Evolutionary conservation across 1,140 invertebrate genomes (phyloP).

Genomic region (Cardiocondyla obscurior): DNA sequence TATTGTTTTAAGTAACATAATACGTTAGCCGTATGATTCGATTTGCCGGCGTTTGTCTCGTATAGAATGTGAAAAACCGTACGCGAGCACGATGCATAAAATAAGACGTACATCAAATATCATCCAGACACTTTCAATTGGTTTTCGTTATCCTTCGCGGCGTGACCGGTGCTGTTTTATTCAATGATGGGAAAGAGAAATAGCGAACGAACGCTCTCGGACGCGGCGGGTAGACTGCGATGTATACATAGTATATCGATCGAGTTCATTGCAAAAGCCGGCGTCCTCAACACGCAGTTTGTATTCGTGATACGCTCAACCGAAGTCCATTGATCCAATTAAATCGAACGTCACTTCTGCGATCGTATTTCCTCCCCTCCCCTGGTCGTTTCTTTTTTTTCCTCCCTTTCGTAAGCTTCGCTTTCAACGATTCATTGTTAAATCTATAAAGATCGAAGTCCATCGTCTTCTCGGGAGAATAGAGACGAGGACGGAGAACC

Average conservation of each 20-base stretch:
- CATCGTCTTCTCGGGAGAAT: not conserved
- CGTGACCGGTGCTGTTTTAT: not conserved
- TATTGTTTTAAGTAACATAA: too few relatives aligned
- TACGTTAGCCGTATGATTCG: too few relatives aligned
- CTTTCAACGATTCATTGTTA: slow-evolving; percentile 40
- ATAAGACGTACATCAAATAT: not conserved
- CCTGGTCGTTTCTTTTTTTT: slow-evolving; percentile 42
- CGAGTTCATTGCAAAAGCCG: not conserved
- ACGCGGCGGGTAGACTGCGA: not conserved
- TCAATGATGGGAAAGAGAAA: not conserved
- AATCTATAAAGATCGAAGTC: slow-evolving; percentile 51
- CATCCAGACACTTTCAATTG: slow-evolving; percentile 19
- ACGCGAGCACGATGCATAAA: not conserved
- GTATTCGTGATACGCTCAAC: slow-evolving; percentile 25
- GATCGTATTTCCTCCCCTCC: slow-evolving; percentile 3
- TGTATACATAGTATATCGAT: slow-evolving; percentile 14
- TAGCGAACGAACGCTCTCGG: slow-evolving; percentile 5
- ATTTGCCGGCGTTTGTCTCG: not conserved
- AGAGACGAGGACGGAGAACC: slow-evolving; percentile 2
- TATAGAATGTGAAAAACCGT: not conserved
- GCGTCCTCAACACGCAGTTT: not conserved
- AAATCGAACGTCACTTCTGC: slow-evolving; percentile 44
- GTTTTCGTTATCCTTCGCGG: not conserved
- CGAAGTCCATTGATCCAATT: slow-evolving; percentile 52
- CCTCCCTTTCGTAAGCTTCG: slow-evolving; percentile 24